Evolutionary conservation across 2,113 vertebrate genomes (phyloP).

Genomic region (Fregetta grallaria): DNA sequence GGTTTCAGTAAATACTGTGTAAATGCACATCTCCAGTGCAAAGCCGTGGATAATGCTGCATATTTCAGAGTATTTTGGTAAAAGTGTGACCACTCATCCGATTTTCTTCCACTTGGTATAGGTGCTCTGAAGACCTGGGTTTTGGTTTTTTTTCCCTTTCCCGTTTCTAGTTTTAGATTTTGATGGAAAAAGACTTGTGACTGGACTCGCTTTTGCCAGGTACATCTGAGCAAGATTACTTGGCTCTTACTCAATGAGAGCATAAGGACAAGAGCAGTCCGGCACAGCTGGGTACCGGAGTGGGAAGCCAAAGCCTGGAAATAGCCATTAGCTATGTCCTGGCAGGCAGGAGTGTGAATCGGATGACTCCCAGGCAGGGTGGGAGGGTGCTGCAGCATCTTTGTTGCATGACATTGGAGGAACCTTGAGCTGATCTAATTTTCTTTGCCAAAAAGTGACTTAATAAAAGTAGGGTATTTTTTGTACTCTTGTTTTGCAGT

Average conservation of each 20-base stretch:
- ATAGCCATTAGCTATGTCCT: slow-evolving; percentile 26
- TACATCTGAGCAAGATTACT: background rate
- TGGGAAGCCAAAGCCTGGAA: slow-evolving; percentile 38
- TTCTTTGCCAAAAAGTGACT: background rate
- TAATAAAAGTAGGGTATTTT: background rate
- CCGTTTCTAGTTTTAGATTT: background rate
- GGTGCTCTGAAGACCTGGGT: background rate
- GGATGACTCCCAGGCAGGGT: background rate
- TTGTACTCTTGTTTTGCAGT: background rate
- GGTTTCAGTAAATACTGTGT: background rate
- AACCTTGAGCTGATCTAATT: slow-evolving; percentile 36
- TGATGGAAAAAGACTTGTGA: background rate
- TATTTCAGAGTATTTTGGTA: background rate
- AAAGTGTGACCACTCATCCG: background rate
- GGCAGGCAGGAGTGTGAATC: background rate
- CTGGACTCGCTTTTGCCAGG: background rate
- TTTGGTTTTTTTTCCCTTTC: fast-evolving
- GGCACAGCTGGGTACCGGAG: slow-evolving; percentile 33
- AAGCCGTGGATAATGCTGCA: background rate
- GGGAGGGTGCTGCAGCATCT: background rate
- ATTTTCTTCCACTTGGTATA: background rate
- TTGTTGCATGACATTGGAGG: slow-evolving; percentile 31
- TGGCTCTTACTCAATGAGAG: slow-evolving; percentile 25
- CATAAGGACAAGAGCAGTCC: slow-evolving; percentile 52
- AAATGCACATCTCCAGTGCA: background rate